A percentile compares a stretch with the other conserved stretches of the same genome.
These are phyloP conservation scores for Sericinus montela DNA, from an alignment of 2,888 invertebrate species.

Conservation along the genomic window DNA sequence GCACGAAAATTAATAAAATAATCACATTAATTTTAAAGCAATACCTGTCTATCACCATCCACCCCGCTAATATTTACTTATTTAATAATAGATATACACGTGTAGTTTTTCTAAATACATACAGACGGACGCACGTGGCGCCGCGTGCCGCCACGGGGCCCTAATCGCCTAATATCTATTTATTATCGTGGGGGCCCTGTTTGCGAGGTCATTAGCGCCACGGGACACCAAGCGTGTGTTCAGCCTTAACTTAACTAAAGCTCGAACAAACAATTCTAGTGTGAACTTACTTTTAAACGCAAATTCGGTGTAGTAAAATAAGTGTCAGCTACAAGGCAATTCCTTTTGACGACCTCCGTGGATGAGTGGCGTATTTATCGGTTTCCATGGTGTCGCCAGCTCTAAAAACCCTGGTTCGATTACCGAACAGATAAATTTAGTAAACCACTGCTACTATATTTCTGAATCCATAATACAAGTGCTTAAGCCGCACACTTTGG, in stretches of 20 bases:
- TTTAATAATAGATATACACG: constrained; percentile 15
- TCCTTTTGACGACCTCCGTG: too few species aligned
- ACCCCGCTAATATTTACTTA: constrained; percentile 11
- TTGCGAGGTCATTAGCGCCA: constrained; percentile 55
- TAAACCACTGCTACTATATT: too few species aligned
- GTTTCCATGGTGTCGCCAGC: too few species aligned
- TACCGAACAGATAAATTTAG: too few species aligned
- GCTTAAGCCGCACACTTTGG: too few species aligned
- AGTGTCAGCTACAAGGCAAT: too few species aligned
- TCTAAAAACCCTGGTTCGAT: too few species aligned
- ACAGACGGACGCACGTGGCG: constrained; percentile 34
- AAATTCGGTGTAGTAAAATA: too few species aligned
- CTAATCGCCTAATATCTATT: constrained; percentile 63
- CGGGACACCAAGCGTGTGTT: constrained; percentile 38
- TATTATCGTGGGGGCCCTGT: constrained; percentile 47
- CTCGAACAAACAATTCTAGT: constrained; percentile 4
- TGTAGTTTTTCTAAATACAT: constrained; percentile 22
- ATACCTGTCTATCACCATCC: constrained; percentile 2
- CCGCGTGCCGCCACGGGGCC: constrained; percentile 32
- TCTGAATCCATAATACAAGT: too few species aligned
- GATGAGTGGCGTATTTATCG: too few species aligned
- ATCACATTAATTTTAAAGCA: not conserved
- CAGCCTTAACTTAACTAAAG: constrained; percentile 32
- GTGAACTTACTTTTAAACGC: too few species aligned
- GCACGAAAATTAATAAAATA: too few species aligned